A percentile compares a stretch with the other conserved stretches of the same genome.
phyloP scores from a whole-genome alignment of 2,888 invertebrate species.

The Fabriciana adippe region DNA sequence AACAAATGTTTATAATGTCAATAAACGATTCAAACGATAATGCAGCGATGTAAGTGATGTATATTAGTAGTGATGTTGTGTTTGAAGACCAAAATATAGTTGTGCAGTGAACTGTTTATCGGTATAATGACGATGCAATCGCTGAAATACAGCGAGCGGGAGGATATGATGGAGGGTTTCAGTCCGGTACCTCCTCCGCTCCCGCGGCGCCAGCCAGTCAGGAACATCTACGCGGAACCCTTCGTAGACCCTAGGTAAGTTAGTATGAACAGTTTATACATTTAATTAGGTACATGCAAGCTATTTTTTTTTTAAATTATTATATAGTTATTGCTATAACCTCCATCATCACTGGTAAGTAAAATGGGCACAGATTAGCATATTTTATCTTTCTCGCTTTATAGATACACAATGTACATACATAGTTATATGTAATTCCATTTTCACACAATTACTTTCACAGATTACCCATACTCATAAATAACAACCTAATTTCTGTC shows the following conservation, averaged over 20 bases:
- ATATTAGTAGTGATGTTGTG: slow-evolving; percentile 66
- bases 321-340: not conserved
- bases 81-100: slow-evolving; percentile 55
- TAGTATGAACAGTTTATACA: slow-evolving; percentile 3
- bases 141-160: slow-evolving; percentile 80
- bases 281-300: not conserved
- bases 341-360: too few species aligned
- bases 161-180: slow-evolving; percentile 80
- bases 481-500: too few species aligned
- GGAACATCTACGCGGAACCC: slow-evolving; percentile 86
- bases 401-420: too few species aligned
- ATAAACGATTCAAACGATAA: slow-evolving; percentile 52
- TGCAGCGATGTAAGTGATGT: slow-evolving; percentile 72
- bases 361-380: too few species aligned
- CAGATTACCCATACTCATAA: too few species aligned
- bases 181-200: slow-evolving; percentile 84
- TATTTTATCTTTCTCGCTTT: too few species aligned
- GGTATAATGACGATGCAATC: slow-evolving; percentile 84
- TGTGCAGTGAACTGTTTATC: slow-evolving; percentile 69
- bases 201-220: slow-evolving; percentile 83
- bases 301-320: not conserved
- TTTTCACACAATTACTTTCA: too few species aligned
- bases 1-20: slow-evolving; percentile 43
- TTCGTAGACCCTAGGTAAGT: slow-evolving; percentile 84
- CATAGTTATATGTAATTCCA: too few species aligned